A percentile compares a stretch with the other conserved stretches of the same genome.
Conservation (phyloP, 2,888 invertebrate species). For the Tenthredo distinguenda region DNA sequence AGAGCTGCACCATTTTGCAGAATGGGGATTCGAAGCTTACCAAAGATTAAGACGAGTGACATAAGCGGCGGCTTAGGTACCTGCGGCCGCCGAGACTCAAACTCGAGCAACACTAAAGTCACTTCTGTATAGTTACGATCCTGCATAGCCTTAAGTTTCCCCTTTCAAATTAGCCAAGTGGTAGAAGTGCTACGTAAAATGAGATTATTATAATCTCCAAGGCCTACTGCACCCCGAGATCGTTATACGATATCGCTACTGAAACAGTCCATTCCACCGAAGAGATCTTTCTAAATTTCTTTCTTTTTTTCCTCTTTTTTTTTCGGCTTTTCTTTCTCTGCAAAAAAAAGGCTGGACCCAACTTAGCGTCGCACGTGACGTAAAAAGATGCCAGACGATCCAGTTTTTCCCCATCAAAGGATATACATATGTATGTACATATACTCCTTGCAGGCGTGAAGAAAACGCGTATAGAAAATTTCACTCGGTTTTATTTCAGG, state of each 20-base stretch:
- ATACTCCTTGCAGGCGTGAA: neutral
- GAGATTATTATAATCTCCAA: conserved; percentile 77
- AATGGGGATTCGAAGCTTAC: conserved; percentile 62
- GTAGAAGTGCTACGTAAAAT: conserved; percentile 74
- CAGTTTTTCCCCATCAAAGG: neutral
- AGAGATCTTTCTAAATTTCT: neutral
- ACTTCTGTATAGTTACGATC: conserved; percentile 44
- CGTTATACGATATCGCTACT: neutral
- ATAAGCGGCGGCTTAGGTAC: conserved; percentile 66
- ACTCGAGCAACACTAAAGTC: conserved; percentile 39
- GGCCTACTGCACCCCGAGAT: conserved; percentile 74
- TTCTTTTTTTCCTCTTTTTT: neutral
- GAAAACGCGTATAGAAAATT: neutral
- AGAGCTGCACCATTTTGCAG: conserved; percentile 42
- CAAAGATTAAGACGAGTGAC: conserved; percentile 66
- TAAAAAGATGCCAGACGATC: neutral
- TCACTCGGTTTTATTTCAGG: neutral
- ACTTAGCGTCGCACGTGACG: conserved; percentile 6
- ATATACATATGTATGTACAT: neutral
- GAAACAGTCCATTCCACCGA: neutral
- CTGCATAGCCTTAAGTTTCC: conserved; percentile 57
- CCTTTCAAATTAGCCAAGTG: conserved; percentile 75
- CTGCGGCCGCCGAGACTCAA: conserved; percentile 33
- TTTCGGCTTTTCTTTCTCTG: neutral
- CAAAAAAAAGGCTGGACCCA: neutral